Evolutionary conservation across 2,797 vertebrate species (phyloP).

Genomic region (Sebastes taczanowskii): DNA sequence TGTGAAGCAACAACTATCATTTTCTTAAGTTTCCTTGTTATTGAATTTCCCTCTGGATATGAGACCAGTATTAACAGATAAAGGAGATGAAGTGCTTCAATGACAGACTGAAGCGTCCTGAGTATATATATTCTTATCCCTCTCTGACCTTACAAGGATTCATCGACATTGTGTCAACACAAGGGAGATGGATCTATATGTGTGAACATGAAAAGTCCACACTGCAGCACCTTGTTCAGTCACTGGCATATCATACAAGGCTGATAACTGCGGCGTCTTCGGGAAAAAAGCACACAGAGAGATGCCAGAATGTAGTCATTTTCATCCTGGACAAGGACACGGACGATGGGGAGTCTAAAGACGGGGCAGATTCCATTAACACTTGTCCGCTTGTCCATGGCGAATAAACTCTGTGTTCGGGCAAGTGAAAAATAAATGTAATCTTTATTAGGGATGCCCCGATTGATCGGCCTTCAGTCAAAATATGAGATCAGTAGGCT

Average conservation of each 20-base stretch:
- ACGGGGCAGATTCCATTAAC: neutral
- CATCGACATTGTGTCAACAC: slow-evolving; percentile 63
- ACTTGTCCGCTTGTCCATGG: too few relatives aligned
- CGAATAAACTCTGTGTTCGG: too few relatives aligned
- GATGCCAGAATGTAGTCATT: neutral
- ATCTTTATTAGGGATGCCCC: too few relatives aligned
- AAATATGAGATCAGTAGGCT: too few relatives aligned
- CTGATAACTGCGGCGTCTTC: slow-evolving; percentile 1
- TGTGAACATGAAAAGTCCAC: slow-evolving; percentile 67
- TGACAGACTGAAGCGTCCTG: slow-evolving; percentile 11
- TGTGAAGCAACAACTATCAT: neutral
- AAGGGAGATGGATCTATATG: slow-evolving; percentile 46
- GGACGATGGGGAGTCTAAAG: neutral
- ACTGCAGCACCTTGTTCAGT: slow-evolving; percentile 40
- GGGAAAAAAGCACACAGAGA: neutral
- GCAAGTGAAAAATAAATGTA: too few relatives aligned
- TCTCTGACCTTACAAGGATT: slow-evolving; percentile 54
- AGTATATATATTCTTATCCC: slow-evolving; percentile 36
- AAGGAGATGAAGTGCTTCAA: slow-evolving; percentile 16
- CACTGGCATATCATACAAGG: slow-evolving; percentile 26
- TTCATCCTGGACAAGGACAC: slow-evolving; percentile 19
- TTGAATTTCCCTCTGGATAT: neutral
- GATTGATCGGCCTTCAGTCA: too few relatives aligned
- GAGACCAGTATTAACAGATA: slow-evolving; percentile 9
- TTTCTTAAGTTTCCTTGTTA: neutral